Evolutionary conservation across 2,797 vertebrate species (phyloP), one percentile per base, ranked within the genome.

Genomic region (Pelobates cultripes): DNA sequence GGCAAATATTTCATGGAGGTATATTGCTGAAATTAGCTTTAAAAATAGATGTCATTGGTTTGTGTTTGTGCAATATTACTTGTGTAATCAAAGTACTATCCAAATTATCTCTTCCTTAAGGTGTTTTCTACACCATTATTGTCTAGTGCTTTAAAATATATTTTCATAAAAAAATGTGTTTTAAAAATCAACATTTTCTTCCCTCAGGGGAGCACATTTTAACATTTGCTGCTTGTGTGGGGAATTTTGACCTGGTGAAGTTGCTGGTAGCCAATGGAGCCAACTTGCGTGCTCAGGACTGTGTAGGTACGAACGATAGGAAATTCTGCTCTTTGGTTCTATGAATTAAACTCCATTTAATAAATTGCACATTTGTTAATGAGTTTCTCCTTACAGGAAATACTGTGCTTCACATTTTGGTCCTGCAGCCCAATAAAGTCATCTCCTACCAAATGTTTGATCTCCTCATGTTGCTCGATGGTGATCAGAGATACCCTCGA

Each of bases 151-250:
- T 28, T 28, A 28, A 28, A 1, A 28, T 28, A 28, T 2, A 28
- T 28, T 28, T 28, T 28, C 28, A 28, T 28, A 1, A 28, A 28
- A 28, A 28, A 28, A 28, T 28, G 2, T 28, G 2, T 28, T 28
- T 28, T 28, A 28, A 28, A 28, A 28, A 28, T 28, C 28, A 28
- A 28, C 47, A 1, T 2, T 51, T 51, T 51, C 47, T 51, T 51
- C 3, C 47, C 45, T 3, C 90, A 99, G 98, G 98, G 78, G 97
- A 99, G 68, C 96, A 99, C 84, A 92, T 97, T 86, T 85, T 99
- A 86, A 95, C 96, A 40, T 99, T 99, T 85, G 98, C 98, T 55
- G 94, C 94, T 15, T 98, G 97, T 73, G 82, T 95, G 70, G 96
- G 97, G 53, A 99, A 95, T 9, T 92, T 96, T 84, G 95, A 97